A percentile compares a stretch with the other conserved stretches of the same genome.
Conservation (phyloP, 2,797 vertebrate genomes). For the Chloroceryle amazona region DNA sequence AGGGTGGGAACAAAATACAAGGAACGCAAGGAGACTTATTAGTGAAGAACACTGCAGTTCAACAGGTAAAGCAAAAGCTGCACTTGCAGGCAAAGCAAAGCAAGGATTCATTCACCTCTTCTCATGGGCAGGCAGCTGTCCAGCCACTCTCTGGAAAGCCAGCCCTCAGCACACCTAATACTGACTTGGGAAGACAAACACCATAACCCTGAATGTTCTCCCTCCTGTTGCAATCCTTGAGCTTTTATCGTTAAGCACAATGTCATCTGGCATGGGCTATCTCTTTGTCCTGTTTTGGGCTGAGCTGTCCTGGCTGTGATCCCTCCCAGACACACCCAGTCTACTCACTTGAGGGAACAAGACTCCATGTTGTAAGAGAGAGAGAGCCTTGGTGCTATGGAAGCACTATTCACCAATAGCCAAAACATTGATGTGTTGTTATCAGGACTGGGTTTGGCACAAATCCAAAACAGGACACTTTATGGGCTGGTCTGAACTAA, state of each 20-base stretch:
- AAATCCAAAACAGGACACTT: not conserved
- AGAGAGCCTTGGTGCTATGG: not conserved
- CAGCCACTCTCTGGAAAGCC: not conserved
- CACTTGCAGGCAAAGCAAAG: not conserved
- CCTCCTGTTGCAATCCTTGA: not conserved
- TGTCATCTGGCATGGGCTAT: rapidly evolving
- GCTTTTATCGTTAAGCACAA: not conserved
- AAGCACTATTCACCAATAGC: rapidly evolving
- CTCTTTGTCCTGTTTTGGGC: no score
- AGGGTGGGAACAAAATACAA: not conserved
- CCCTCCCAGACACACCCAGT: rapidly evolving
- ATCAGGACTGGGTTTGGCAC: not conserved
- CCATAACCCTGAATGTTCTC: rapidly evolving
- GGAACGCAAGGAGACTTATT: not conserved
- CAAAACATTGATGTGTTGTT: not conserved
- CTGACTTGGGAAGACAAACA: not conserved
- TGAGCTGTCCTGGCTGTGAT: not conserved
- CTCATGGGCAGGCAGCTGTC: not conserved
- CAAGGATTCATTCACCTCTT: not conserved
- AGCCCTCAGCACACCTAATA: not conserved
- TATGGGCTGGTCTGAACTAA: not conserved
- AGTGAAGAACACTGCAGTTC: not conserved
- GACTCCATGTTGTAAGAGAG: not conserved
- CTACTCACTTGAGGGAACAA: no score
- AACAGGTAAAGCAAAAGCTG: not conserved